Evolutionary conservation across 1,140 invertebrate genomes (phyloP).

Genomic region (Zaprionus capensis): DNA sequence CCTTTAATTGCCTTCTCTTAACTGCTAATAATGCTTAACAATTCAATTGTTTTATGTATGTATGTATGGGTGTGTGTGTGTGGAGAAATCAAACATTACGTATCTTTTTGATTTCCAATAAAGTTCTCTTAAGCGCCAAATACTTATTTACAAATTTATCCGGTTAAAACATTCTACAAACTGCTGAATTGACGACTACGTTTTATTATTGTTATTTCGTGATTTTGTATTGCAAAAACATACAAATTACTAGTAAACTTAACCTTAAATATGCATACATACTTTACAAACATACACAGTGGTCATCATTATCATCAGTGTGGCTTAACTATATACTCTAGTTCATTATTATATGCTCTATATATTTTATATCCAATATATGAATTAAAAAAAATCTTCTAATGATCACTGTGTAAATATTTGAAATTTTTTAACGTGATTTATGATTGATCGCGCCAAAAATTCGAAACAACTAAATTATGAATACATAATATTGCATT

Average conservation of each 20-base stretch:
- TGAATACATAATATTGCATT: slow-evolving; percentile 81
- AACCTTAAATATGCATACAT: slow-evolving; percentile 70
- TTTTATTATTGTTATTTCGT: slow-evolving; percentile 33
- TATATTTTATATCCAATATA: slow-evolving; percentile 48
- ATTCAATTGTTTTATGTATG: slow-evolving; percentile 73
- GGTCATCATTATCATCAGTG: slow-evolving; percentile 43
- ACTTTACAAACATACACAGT: slow-evolving; percentile 79
- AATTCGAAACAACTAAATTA: slow-evolving; percentile 75
- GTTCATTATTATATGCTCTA: slow-evolving; percentile 25
- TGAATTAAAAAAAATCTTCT: slow-evolving; percentile 53
- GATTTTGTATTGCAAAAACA: slow-evolving; percentile 69
- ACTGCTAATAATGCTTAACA: slow-evolving; percentile 79
- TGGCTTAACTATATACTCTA: slow-evolving; percentile 59
- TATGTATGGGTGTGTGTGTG: slow-evolving; percentile 44
- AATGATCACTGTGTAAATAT: slow-evolving; percentile 54
- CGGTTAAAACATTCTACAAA: slow-evolving; percentile 73
- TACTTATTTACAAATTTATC: slow-evolving; percentile 66
- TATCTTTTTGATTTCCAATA: slow-evolving; percentile 44
- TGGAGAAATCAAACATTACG: slow-evolving; percentile 47
- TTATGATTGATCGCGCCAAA: slow-evolving; percentile 36
- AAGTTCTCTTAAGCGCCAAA: slow-evolving; percentile 71
- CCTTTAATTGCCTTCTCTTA: slow-evolving; percentile 80
- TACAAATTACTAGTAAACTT: slow-evolving; percentile 67
- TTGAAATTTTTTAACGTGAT: slow-evolving; percentile 36
- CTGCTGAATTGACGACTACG: slow-evolving; percentile 75